Evolutionary conservation across 2,113 vertebrate genomes (phyloP).

Genomic region (Pipa parva): DNA sequence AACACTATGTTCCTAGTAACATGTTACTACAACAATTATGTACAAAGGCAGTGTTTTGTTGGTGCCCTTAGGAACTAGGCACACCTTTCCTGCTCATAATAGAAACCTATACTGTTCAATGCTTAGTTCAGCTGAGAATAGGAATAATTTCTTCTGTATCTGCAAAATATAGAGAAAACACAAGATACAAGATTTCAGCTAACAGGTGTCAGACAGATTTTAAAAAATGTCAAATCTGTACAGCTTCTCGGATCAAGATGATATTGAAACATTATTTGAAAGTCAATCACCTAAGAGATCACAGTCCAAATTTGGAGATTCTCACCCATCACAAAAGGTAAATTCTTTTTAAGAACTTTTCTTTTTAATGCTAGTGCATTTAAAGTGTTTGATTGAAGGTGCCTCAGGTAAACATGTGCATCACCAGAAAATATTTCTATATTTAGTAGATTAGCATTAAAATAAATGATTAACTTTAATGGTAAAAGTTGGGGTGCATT

Average conservation of each 20-base stretch:
- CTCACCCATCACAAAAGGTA: slow-evolving; percentile 6
- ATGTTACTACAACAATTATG: slow-evolving; percentile 35
- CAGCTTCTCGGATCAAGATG: slow-evolving; percentile 37
- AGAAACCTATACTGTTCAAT: neutral
- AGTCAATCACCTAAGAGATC: neutral
- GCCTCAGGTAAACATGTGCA: no score
- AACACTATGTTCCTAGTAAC: slow-evolving; percentile 7
- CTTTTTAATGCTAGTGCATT: no score
- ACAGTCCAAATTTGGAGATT: neutral
- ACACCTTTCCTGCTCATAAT: slow-evolving; percentile 3
- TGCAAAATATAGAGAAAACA: neutral
- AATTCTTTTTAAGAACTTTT: no score
- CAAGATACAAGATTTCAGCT: neutral
- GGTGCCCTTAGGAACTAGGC: slow-evolving; percentile 39
- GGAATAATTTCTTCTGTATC: neutral
- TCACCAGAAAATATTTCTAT: no score
- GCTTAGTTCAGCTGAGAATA: neutral
- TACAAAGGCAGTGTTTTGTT: slow-evolving; percentile 26
- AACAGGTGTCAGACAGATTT: neutral
- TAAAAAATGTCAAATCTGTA: slow-evolving; percentile 26
- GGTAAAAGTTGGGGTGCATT: no score
- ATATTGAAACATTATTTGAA: slow-evolving; percentile 35
- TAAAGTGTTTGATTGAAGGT: no score
- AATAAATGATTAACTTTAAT: no score
- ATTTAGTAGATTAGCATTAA: no score